Evolutionary conservation across 2,888 invertebrate genomes (phyloP).

Genomic region (Heliconius ismenius): DNA sequence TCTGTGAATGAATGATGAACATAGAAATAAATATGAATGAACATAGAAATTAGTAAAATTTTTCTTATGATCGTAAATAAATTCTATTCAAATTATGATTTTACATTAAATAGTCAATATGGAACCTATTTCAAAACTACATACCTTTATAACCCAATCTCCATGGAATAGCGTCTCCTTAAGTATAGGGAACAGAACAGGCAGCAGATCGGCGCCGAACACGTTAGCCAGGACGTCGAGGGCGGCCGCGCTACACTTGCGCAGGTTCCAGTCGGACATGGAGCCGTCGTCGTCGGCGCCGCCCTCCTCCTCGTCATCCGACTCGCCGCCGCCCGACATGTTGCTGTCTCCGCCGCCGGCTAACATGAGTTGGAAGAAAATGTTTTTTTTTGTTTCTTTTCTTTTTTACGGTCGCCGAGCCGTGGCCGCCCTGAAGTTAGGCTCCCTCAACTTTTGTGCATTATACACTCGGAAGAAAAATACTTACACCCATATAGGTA

Average conservation of each 20-base stretch:
- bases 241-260: conserved; percentile 99
- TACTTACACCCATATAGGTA: too few relatives aligned
- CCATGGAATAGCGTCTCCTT: conserved; percentile 97
- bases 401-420: too few relatives aligned
- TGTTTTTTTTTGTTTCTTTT: background rate
- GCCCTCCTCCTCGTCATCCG: conserved; percentile 89
- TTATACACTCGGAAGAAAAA: too few relatives aligned
- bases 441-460: too few relatives aligned
- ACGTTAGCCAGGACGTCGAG: conserved; percentile 98
- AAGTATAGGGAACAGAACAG: conserved; percentile 96
- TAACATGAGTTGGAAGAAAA: conserved; percentile 32
- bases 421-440: too few relatives aligned
- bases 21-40: background rate
- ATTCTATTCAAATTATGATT: background rate
- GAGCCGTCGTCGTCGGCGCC: conserved; percentile 93
- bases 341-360: conserved; percentile 79
- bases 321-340: conserved; percentile 83
- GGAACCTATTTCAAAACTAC: background rate
- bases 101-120: background rate
- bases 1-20: background rate
- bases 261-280: conserved; percentile 98
- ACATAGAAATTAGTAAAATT: background rate
- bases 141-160: conserved; percentile 97
- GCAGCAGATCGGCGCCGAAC: conserved; percentile 96
- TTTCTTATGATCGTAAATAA: background rate